A percentile compares a stretch with the other conserved stretches of the same genome.
Conservation (phyloP, 2,113 vertebrate species). For the Cavia porcellus region DNA sequence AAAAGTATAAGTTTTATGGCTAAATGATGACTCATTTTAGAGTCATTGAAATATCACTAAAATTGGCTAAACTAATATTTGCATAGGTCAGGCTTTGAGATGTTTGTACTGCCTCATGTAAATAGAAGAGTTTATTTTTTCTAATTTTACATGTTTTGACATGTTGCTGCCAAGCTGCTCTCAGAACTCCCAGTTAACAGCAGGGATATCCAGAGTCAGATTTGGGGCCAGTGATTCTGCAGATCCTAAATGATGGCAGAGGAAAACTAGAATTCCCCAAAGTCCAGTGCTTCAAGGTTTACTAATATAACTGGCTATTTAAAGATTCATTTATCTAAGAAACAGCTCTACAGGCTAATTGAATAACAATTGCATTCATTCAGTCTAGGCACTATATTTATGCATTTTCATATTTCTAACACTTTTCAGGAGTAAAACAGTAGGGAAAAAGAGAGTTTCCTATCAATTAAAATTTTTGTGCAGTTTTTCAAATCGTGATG, state of each 20-base stretch:
- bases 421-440: slow-evolving; percentile 8
- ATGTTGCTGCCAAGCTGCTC: neutral
- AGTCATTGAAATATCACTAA: neutral
- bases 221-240: neutral
- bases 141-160: neutral
- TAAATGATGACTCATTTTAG: neutral
- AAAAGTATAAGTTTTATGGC: neutral
- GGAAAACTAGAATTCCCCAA: neutral
- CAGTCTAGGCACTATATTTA: neutral
- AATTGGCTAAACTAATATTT: neutral
- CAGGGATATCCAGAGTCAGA: neutral
- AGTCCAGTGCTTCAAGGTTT: neutral
- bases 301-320: neutral
- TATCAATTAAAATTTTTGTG: neutral
- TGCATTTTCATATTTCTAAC: slow-evolving; percentile 13
- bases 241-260: neutral
- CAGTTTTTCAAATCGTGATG: neutral
- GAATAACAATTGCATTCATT: neutral
- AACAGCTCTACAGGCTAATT: neutral
- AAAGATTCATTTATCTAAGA: neutral
- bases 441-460: neutral
- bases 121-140: neutral
- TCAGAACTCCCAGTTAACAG: neutral
- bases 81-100: neutral
- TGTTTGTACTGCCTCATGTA: neutral